Base-by-base conservation (phyloP, 2,113 vertebrate genomes). In the Opisthocomus hoazin region DNA sequence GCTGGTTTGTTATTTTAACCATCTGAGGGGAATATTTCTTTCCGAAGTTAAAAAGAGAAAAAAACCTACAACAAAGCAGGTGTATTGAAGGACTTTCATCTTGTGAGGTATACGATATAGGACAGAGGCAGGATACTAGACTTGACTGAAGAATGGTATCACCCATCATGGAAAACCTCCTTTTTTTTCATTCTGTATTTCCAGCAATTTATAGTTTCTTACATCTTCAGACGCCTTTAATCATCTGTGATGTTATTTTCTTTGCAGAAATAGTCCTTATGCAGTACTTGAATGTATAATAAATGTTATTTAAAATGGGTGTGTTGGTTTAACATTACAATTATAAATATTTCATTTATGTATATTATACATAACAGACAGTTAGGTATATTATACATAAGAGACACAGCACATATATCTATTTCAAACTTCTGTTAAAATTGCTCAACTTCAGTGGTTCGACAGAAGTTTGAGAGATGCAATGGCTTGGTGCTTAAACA, bases 1-100 rank as follows among this genome's bases (percentile, higher is more conserved):
- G 58, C 18, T 90, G 21, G 9, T 54, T 91, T 95, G 37, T 73
- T 79, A 63, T 74, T 94, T 85, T 58, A 50, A 48, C 39, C 21
- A 41, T 71, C n/a, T 48, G 22, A 80, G n/a, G 36, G 41, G 26
- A 77, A 56, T 11, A 9, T 32, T 65, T 85, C 18, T 86, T 81
- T 23, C 32, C 23, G 37, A 69, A 85, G 12, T 10, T 39, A 61
- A 22, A 58, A 68, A 81, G 12, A 12, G 45, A 75, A 79, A 56
- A n/a, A 66, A 34, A 29, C 36, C 32, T 61, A 12, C 61, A 69
- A 15, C 9, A 48, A n/a, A 70, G 39, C 29, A 74, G 30, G 7
- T 73, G 14, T 74, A 15, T 26, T 65, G 43, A 69, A 94, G 43
- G 26, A 54, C 22, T 80, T 88, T 37, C 0, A 14, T 74, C 34